Base-by-base conservation (phyloP, 30 jellyfish, hydroid and myxozoan genomes). In the Turritopsis rubra region DNA sequence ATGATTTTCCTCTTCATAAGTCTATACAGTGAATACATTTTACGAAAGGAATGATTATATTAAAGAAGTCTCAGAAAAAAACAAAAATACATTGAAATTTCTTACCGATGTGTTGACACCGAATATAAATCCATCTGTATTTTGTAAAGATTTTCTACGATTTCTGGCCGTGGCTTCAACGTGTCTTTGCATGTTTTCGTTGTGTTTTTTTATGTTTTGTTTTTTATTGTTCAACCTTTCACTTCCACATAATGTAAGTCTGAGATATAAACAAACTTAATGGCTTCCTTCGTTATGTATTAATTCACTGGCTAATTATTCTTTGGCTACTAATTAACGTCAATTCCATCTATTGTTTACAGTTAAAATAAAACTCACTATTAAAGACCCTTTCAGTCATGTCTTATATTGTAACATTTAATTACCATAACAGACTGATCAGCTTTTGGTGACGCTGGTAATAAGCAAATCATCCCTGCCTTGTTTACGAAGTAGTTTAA, bases 81-180 rank as follows among this genome's bases (percentile, higher is more conserved):
- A 3, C 60, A 41, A 41, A 41, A 5, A 66, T 5, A 17, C 4
- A 66, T 4, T 3, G 17, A 16, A 28, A 16, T 1, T 20, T 60
- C 81, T 85, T 88, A 93, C 99, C 96, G 96, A 78, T 84, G 96
- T 93, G 91, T 93, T 93, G 81, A 93, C 86, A 52, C 99, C 99
- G 53, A 93, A 93, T 29, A 93, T 78, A 83, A 88, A 93, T 18
- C 99, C 85, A 21, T 83, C 89, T 21, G 60, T 73, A 30, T 82
- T 79, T 79, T 86, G 88, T 71, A 29, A 52, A 5, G 87, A 80
- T 13, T 24, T 80, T 65, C 65, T 80, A 22, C 87, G 28, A 26
- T 72, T 89, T 27, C 80, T 76, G n/a, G 85, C 81, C 21, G 76
- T 83, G 13, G 91, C 82, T 60, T 90, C 85, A 26, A 79, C 97